Conservation (phyloP, 1,140 invertebrate species). For the Drosophila pruinosa region DNA sequence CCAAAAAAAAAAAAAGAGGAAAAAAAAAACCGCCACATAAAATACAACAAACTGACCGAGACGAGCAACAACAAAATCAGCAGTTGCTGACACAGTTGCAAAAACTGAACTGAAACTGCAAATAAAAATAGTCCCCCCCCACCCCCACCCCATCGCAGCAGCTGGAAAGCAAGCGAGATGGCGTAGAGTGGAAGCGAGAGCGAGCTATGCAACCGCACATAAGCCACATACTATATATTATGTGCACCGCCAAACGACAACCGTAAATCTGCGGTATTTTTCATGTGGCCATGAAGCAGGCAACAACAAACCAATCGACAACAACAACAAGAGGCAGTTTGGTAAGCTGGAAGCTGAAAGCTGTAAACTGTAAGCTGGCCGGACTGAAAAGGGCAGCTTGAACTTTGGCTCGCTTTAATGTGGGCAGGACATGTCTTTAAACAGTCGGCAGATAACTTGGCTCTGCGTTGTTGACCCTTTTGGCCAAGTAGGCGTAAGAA, state of each 20-base stretch:
- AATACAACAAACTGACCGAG: slow-evolving; percentile 64
- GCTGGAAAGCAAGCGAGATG: neutral
- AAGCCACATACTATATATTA: slow-evolving; percentile 68
- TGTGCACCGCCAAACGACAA: slow-evolving; percentile 70
- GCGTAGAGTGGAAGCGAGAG: neutral
- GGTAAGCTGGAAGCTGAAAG: slow-evolving; percentile 45
- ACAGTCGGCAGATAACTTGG: neutral
- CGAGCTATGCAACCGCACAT: slow-evolving; percentile 32
- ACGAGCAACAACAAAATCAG: slow-evolving; percentile 37
- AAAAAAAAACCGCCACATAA: slow-evolving; percentile 64
- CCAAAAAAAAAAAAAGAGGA: too few species aligned
- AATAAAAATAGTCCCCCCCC: slow-evolving; percentile 62
- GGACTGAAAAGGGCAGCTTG: slow-evolving; percentile 19
- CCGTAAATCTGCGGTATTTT: slow-evolving; percentile 78
- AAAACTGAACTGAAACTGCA: slow-evolving; percentile 73
- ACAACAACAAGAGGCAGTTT: slow-evolving; percentile 15
- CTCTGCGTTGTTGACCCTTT: slow-evolving; percentile 27
- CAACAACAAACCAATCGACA: neutral
- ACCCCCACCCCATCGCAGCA: slow-evolving; percentile 34
- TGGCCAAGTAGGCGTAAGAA: slow-evolving; percentile 17
- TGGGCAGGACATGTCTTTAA: slow-evolving; percentile 34
- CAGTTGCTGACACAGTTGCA: slow-evolving; percentile 56
- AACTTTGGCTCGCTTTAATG: slow-evolving; percentile 40
- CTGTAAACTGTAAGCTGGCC: slow-evolving; percentile 32
- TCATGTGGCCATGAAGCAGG: slow-evolving; percentile 58